phyloP scores from a whole-genome alignment of 1,140 invertebrate genomes.

The Varroa destructor region DNA sequence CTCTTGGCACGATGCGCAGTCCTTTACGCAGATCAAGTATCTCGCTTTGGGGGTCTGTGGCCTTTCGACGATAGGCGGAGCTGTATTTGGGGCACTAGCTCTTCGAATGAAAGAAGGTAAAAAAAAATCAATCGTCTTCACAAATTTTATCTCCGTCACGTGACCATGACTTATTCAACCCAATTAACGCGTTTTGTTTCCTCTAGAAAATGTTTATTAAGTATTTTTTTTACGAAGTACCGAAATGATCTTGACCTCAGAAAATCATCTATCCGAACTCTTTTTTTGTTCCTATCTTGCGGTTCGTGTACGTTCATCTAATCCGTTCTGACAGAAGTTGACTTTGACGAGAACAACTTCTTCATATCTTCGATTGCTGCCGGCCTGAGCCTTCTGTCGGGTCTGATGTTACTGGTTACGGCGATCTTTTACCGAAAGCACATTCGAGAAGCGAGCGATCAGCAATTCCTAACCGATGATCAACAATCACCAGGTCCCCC shows the following conservation, averaged over 20 bases:
- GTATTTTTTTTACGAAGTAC: too few relatives aligned
- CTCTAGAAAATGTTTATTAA: too few relatives aligned
- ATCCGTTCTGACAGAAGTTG: not conserved
- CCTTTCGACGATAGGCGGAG: slow-evolving; percentile 15
- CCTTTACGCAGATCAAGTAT: slow-evolving; percentile 12
- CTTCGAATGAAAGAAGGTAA: not conserved
- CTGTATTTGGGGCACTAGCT: slow-evolving; percentile 4
- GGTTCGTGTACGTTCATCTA: too few relatives aligned
- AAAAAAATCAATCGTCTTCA: not conserved
- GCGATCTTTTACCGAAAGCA: not conserved
- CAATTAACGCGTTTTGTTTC: too few relatives aligned
- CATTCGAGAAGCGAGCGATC: not conserved
- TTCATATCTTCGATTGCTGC: not conserved
- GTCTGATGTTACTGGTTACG: not conserved
- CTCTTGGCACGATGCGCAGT: not conserved
- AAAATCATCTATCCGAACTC: too few relatives aligned
- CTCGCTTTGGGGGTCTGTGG: not conserved
- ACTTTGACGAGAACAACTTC: slow-evolving; percentile 23
- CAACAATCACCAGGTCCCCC: too few relatives aligned
- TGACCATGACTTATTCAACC: too few relatives aligned
- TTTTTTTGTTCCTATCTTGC: too few relatives aligned
- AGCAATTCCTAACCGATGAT: not conserved
- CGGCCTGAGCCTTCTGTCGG: slow-evolving; percentile 1
- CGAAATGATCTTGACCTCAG: too few relatives aligned
- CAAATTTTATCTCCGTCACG: too few relatives aligned